Conservation (phyloP, 2,888 invertebrate genomes). For the Cerceris rybyensis region DNA sequence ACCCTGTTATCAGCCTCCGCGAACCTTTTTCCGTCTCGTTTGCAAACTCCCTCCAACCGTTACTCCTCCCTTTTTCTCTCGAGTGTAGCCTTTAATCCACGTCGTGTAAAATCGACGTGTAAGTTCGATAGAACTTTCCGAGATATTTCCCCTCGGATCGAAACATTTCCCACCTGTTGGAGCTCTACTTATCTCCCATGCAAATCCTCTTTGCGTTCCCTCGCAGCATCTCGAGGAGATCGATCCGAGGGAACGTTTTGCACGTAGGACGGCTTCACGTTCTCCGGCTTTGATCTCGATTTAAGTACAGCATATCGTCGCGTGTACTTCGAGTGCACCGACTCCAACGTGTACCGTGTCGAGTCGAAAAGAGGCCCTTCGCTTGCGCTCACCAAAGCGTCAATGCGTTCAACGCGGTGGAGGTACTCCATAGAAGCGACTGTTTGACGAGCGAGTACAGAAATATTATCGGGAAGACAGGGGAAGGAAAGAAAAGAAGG, state of each 20-base stretch:
- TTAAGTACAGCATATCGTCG: slow-evolving; percentile 4
- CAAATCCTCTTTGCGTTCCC: slow-evolving; percentile 15
- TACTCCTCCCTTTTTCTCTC: too few species aligned
- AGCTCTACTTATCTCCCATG: slow-evolving; percentile 8
- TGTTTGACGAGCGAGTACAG: slow-evolving; percentile 37
- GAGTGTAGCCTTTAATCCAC: neutral
- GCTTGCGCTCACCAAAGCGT: slow-evolving; percentile 7
- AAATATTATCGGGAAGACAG: slow-evolving; percentile 40
- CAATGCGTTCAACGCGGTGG: neutral
- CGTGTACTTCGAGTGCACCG: neutral
- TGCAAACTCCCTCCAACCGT: too few species aligned
- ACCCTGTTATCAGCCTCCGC: too few species aligned
- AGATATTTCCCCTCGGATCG: neutral
- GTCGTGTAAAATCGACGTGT: neutral
- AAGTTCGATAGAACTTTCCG: neutral
- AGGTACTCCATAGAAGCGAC: slow-evolving; percentile 2
- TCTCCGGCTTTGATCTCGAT: slow-evolving; percentile 39
- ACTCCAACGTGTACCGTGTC: neutral
- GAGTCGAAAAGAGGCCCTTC: slow-evolving; percentile 12
- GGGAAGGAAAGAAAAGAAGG: slow-evolving; percentile 40
- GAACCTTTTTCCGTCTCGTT: too few species aligned
- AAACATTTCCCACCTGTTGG: slow-evolving; percentile 40
- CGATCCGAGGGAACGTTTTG: neutral
- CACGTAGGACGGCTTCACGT: neutral
- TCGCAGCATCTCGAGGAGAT: neutral